These are phyloP conservation scores for Smithornis capensis DNA, from an alignment of 2,113 vertebrate species.

Conservation along the genomic window DNA sequence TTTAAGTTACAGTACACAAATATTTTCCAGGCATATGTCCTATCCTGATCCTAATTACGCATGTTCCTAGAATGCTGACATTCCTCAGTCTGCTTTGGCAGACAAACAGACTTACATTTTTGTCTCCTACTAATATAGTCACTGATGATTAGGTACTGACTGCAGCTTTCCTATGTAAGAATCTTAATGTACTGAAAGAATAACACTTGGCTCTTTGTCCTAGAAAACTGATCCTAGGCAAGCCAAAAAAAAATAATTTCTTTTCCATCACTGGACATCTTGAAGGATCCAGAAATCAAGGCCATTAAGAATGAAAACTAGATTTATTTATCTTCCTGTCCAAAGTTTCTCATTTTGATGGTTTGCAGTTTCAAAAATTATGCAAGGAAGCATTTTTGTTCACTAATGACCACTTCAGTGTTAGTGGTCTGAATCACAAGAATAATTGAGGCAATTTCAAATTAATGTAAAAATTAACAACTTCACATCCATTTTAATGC, in stretches of 20 bases:
- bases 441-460: neutral
- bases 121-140: neutral
- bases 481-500: neutral
- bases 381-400: neutral
- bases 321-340: neutral
- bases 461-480: neutral
- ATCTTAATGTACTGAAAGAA: neutral
- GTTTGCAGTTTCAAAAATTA: neutral
- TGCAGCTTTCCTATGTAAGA: neutral
- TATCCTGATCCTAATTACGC: neutral
- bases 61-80: constrained; percentile 33
- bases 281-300: neutral
- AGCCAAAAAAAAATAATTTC: neutral
- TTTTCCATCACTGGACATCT: neutral
- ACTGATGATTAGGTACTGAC: neutral
- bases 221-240: neutral
- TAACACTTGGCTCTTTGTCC: neutral
- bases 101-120: constrained; percentile 18
- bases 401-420: neutral
- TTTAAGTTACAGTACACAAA: neutral
- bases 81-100: constrained; percentile 33
- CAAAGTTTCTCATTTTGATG: neutral
- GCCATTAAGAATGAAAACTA: neutral
- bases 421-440: neutral
- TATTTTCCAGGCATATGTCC: constrained; percentile 16